Evolutionary conservation across 2,888 invertebrate species (phyloP), one percentile per base, ranked within the genome.

Genomic region (Calameuta pallipes): DNA sequence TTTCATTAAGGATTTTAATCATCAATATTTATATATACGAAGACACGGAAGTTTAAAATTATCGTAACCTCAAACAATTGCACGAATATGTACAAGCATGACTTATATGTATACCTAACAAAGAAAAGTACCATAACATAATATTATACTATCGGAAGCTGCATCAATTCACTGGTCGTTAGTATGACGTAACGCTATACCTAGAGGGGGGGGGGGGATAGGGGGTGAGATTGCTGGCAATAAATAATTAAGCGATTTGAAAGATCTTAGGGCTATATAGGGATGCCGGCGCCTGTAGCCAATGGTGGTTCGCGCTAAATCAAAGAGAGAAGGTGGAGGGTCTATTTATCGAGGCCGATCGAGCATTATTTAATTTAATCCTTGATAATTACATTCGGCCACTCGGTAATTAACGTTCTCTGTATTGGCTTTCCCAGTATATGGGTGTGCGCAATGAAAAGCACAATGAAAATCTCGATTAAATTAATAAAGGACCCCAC

Each of bases 401-500:
- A 68, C 56, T 56, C 75, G 79, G 75, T 82, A 82, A 84, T 84
- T 83, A 83, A 82, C 82, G 77, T 79, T 79, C 77, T 77, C 82
- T 77, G 82, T 82, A 83, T 84, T 84, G 83, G 85, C 85, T 80
- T 83, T 83, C 23, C 56, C 9, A 56, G 15, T 41, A 15, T 41
- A 41, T 41, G 6, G 15, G 37, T 3, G 41, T 41, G 23, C 56
- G 56, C 56, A 23, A 56, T 56, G 56, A 56, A 56, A 56, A 85
- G 23, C 56, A 23, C 56, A 23, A 56, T 56, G 56, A 56, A 56
- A 56, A 85, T 86, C 83, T 84, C 86, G 85, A 89, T 56, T 86
- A 88, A 89, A 87, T 89, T 89, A 89, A 89, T 89, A 87, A 89
- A 87, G 85, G 85, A 31, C n/a, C 37, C 71, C 6, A 83, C 76